These are phyloP conservation scores for Sebastes paucispinis DNA, from an alignment of 2,797 vertebrate genomes.

Conservation along the genomic window DNA sequence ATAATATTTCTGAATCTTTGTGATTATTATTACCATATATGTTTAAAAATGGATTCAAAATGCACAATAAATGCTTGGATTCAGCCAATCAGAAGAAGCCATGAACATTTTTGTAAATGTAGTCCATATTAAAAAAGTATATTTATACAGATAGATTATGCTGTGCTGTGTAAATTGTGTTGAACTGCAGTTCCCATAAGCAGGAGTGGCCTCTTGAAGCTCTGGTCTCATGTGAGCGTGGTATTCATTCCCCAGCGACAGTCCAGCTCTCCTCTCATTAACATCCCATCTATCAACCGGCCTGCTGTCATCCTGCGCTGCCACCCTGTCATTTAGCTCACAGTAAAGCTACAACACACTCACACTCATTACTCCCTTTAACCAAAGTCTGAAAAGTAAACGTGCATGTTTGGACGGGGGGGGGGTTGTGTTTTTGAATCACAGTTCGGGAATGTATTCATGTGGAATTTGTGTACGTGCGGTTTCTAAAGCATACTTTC, in stretches of 20 bases:
- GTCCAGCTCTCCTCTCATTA: constrained; percentile 72
- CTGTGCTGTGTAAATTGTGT: neutral
- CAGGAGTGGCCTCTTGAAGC: constrained; percentile 8
- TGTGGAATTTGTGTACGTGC: constrained; percentile 48
- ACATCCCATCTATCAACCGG: constrained; percentile 66
- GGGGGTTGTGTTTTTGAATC: constrained; percentile 41
- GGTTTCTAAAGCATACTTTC: constrained; percentile 52
- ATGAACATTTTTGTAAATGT: neutral
- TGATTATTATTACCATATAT: neutral
- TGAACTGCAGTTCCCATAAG: constrained; percentile 25
- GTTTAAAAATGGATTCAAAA: neutral
- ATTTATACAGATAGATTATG: neutral
- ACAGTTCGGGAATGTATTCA: constrained; percentile 25
- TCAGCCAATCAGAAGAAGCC: neutral
- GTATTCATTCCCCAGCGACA: constrained; percentile 35
- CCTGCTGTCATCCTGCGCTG: constrained; percentile 47
- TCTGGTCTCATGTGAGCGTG: constrained; percentile 31
- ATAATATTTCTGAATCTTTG: neutral
- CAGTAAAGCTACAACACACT: constrained; percentile 38
- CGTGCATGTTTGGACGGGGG: constrained; percentile 30
- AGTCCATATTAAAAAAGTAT: neutral
- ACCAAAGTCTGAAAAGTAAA: constrained; percentile 37
- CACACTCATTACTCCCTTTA: constrained; percentile 38
- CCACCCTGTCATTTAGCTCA: constrained; percentile 71
- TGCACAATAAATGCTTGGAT: neutral